phyloP scores from a whole-genome alignment of 2,113 vertebrate genomes.

The Percopsis transmontana region DNA sequence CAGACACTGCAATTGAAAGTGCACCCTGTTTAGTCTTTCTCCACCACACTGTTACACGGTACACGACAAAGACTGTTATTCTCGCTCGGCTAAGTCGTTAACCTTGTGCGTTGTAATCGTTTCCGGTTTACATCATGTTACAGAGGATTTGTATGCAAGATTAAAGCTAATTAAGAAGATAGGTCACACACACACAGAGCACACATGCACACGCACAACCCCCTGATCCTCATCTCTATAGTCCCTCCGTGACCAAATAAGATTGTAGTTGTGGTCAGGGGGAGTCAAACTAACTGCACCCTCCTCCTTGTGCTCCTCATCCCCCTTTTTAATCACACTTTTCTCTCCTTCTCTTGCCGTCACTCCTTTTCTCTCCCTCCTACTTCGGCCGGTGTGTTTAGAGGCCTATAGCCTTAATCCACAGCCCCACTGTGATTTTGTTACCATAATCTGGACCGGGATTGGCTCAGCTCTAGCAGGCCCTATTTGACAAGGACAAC shows the following conservation, averaged over 20 bases:
- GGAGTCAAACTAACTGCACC: background rate
- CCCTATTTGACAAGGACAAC: conserved; percentile 37
- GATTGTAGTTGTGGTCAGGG: conserved; percentile 28
- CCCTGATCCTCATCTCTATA: background rate
- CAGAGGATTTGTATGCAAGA: conserved; percentile 8
- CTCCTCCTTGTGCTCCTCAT: background rate
- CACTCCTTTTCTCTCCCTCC: background rate
- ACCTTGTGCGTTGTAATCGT: background rate
- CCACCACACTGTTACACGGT: background rate
- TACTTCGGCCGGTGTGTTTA: conserved; percentile 55
- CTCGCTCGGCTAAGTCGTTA: background rate
- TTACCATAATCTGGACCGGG: conserved; percentile 66
- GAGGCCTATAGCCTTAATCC: conserved; percentile 62
- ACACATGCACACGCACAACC: background rate
- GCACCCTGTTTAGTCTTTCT: background rate
- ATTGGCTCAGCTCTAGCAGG: conserved; percentile 62
- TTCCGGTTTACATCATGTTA: conserved; percentile 12
- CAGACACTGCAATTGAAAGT: no score
- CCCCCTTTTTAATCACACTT: no score
- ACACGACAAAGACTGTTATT: background rate
- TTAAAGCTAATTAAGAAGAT: background rate
- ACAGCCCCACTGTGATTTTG: conserved; percentile 54
- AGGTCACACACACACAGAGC: background rate
- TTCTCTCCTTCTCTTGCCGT: background rate
- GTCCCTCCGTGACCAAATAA: conserved; percentile 31